Evolutionary conservation across 2,888 invertebrate genomes (phyloP).

Genomic region (Stenotaenia linearis): DNA sequence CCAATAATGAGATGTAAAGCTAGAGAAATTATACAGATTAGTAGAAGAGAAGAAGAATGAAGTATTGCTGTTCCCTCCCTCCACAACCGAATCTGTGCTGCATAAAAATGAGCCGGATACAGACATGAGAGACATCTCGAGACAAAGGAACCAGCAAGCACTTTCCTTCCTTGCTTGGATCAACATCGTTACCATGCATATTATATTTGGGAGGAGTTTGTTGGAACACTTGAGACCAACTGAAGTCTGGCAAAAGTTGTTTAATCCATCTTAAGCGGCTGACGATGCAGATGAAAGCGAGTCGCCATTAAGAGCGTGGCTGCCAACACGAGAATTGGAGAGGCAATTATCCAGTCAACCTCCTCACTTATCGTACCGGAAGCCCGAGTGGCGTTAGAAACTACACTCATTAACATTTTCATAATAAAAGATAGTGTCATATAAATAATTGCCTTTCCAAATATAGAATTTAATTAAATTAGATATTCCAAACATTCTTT

Average conservation of each 20-base stretch:
- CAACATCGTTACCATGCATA: slow-evolving; percentile 5
- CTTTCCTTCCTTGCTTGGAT: background rate
- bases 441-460: background rate
- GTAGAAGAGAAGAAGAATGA: background rate
- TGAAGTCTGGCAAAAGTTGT: background rate
- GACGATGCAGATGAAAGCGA: slow-evolving; percentile 9
- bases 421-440: background rate
- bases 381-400: background rate
- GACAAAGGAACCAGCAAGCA: background rate
- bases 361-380: background rate
- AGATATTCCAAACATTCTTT: too few relatives aligned
- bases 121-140: background rate
- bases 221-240: background rate
- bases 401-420: background rate
- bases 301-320: background rate
- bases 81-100: background rate
- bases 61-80: background rate
- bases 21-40: slow-evolving; percentile 9
- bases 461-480: too few relatives aligned
- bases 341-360: background rate
- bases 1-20: slow-evolving; percentile 9
- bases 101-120: background rate
- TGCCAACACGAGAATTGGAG: slow-evolving; percentile 5
- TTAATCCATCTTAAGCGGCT: slow-evolving; percentile 9
- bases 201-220: background rate